Evolutionary conservation across 2,113 vertebrate species (phyloP).

Genomic region (Gorsachius goisagi): DNA sequence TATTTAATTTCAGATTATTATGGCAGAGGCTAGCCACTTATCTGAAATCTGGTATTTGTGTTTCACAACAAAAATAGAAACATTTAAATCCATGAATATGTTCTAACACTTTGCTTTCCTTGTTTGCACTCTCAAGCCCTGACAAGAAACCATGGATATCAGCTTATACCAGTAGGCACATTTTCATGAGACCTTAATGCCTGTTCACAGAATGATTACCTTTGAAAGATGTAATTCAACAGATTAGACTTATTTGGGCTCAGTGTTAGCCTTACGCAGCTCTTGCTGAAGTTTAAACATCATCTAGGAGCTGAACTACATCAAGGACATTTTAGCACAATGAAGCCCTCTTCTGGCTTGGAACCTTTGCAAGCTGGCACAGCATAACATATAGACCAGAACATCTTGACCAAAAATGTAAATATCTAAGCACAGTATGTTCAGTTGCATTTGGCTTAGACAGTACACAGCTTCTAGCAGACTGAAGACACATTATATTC

Average conservation of each 20-base stretch:
- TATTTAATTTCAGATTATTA: neutral
- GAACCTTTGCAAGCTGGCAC: neutral
- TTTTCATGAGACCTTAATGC: neutral
- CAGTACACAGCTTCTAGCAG: neutral
- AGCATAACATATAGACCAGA: neutral
- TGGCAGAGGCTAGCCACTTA: neutral
- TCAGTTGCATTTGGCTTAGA: neutral
- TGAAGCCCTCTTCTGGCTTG: neutral
- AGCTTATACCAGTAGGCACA: neutral
- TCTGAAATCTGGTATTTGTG: neutral
- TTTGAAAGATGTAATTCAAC: neutral
- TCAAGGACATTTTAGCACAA: neutral
- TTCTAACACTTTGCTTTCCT: neutral
- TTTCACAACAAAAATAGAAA: neutral
- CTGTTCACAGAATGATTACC: neutral
- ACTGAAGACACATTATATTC: neutral
- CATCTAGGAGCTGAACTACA: neutral
- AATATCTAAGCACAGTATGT: neutral
- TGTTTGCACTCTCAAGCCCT: neutral
- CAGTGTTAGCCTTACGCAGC: neutral
- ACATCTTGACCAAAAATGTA: neutral
- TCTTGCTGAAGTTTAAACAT: neutral
- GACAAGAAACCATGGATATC: neutral
- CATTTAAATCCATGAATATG: neutral
- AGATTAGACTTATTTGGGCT: neutral